Evolutionary conservation across 2,888 invertebrate species (phyloP), one percentile per base, ranked within the genome.

Genomic region (Leptarthrus brevirostris): DNA sequence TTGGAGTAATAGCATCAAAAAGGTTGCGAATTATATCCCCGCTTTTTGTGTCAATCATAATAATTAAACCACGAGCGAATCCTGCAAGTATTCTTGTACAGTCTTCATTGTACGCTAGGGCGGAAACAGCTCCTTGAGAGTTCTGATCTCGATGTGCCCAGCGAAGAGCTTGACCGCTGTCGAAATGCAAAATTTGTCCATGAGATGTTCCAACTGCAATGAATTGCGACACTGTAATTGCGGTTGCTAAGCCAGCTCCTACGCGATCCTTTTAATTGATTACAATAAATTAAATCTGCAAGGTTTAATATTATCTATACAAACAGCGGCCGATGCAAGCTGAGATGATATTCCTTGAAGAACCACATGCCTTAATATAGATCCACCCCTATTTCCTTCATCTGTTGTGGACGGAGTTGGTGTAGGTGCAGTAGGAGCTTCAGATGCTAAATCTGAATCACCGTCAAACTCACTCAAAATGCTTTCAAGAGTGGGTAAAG

Each of bases 201-300:
- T 97, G 96, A 24, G 96, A 95, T 30, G 97, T 98, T 40, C 98
- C 98, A 30, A 97, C 90, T n/a, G 94, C 94, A 76, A 97, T 89
- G 84, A 92, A 90, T 72, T 92, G 91, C 6, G 90, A 89, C 3
- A 93, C 93, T 78, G 94, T 92, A 81, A 94, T 88, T 4, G 95
- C 92, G 74, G 96, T 96, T 8, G 96, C 94, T 77, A 92, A 87
- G 3, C 97, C 97, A 72, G 96, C 94, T 85, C 93, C 92, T 14
- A 96, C 93, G 78, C 94, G 89, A 80, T 97, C 96, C 93, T 94
- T 81, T 72, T 10, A 49, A 30, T 24, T 30, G 10, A 16, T 26
- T n/a, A n/a, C n/a, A n/a, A n/a, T n/a, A n/a, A 3, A n/a, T 36
- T 16, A 16, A 36, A 24, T 61, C 1, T 10, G 12, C n/a, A 61